Evolutionary conservation across 2,113 vertebrate species (phyloP), one percentile per base, ranked within the genome.

Genomic region (Anhinga anhinga): DNA sequence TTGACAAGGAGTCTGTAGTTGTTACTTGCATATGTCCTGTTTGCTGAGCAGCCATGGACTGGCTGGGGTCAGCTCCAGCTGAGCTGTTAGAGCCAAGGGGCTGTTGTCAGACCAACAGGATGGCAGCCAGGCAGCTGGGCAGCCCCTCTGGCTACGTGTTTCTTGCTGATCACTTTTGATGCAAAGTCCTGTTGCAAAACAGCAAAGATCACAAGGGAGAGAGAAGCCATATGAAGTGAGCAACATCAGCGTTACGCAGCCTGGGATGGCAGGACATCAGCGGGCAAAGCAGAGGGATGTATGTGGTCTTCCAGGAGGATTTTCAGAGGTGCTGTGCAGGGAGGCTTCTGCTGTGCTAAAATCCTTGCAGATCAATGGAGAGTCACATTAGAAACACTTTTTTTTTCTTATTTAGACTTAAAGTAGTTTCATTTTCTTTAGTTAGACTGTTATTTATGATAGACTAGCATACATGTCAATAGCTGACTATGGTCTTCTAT

Each of bases 401-500:
- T 9, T 34, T 40, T 81, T 81, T 58, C 18, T 83, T 53, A 21
- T 49, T 36, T 74, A 45, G 15, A 32, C 61, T 38, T 71, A 63
- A 82, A 52, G 19, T 45, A 62, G 23, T 84, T 89, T 50, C 11
- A 29, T 58, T 89, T 89, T 66, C 67, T 88, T 81, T 67, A 93
- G 21, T 26, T 38, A 59, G 55, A 15, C 8, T 47, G 18, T n/a
- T 44, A 27, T 25, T 80, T 78, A 22, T 12, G 8, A 27, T 8
- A 38, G 52, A n/a, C 22, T 16, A 32, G 5, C 1, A 3, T 40
- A 45, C 0, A 0, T 2, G 4, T 62, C 77, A 87, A 36, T 6
- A 62, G 45, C 40, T 86, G 58, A 32, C 58, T 32, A 9, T 32
- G 34, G 19, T 50, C 14, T 79, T 93, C 76, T 63, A 5, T 32